phyloP scores from a whole-genome alignment of 1,140 invertebrate genomes.

The Streblospio benedicti region DNA sequence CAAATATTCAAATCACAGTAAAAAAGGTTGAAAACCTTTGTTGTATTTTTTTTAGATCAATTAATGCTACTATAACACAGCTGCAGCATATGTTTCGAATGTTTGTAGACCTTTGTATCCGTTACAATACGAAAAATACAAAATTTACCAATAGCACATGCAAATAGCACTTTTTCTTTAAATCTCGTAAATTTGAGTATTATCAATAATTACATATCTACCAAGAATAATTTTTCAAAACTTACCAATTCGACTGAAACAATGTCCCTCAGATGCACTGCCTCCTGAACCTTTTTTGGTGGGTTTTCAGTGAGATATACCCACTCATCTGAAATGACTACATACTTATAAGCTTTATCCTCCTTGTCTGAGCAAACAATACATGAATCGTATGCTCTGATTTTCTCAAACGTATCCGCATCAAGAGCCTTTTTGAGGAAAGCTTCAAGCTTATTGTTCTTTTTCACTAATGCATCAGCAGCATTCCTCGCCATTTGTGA shows the following conservation, averaged over 20 bases:
- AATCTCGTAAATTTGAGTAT: too few relatives aligned
- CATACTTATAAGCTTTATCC: conserved; percentile 42
- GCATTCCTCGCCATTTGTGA: conserved; percentile 18
- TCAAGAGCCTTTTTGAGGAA: conserved; percentile 37
- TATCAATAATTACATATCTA: too few relatives aligned
- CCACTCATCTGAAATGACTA: conserved; percentile 39
- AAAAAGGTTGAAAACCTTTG: too few relatives aligned
- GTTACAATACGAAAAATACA: too few relatives aligned
- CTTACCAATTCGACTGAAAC: conserved; percentile 40
- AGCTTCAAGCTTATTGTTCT: conserved; percentile 41
- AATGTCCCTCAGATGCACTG: conserved; percentile 38
- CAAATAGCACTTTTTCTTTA: too few relatives aligned
- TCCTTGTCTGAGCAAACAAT: conserved; percentile 42
- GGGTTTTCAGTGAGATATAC: conserved; percentile 44
- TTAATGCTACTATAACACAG: too few relatives aligned
- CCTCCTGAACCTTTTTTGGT: conserved; percentile 26
- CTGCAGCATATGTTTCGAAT: too few relatives aligned
- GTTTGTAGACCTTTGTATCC: too few relatives aligned
- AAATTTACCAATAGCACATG: too few relatives aligned
- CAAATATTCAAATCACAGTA: too few relatives aligned
- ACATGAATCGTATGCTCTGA: conserved; percentile 44
- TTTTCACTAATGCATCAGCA: conserved; percentile 25
- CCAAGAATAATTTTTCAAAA: too few relatives aligned
- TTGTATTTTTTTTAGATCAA: too few relatives aligned
- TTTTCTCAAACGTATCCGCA: conserved; percentile 37